These are phyloP conservation scores for Chionis minor DNA, from an alignment of 2,113 vertebrate genomes.

Conservation along the genomic window DNA sequence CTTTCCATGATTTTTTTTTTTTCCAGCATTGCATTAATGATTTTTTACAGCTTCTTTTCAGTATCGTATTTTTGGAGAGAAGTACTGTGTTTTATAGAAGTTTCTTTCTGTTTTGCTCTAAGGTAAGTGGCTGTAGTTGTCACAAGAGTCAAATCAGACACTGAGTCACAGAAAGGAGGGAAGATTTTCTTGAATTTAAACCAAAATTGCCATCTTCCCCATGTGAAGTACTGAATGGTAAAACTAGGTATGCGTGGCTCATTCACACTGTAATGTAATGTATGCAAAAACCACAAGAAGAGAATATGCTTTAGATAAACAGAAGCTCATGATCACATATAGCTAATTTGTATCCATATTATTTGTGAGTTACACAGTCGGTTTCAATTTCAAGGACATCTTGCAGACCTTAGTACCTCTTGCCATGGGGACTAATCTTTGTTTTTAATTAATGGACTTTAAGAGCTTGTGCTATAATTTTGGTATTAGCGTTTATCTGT, in stretches of 20 bases:
- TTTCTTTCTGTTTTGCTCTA: not conserved
- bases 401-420: slow-evolving; percentile 49
- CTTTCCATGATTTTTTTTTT: not conserved
- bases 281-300: slow-evolving; percentile 29
- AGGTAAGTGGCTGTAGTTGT: not conserved
- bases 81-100: not conserved
- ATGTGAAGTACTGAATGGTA: not conserved
- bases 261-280: not conserved
- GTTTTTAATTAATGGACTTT: slow-evolving; percentile 51
- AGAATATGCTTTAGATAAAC: slow-evolving; percentile 43
- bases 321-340: slow-evolving; percentile 49
- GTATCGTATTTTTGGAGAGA: not conserved
- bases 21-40: not conserved
- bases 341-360: slow-evolving; percentile 62
- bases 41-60: slow-evolving; percentile 26
- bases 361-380: slow-evolving; percentile 39
- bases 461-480: slow-evolving; percentile 52
- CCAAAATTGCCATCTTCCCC: not conserved
- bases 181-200: not conserved
- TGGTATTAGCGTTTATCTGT: slow-evolving; percentile 42
- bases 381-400: slow-evolving; percentile 63
- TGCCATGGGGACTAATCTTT: slow-evolving; percentile 30
- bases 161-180: not conserved
- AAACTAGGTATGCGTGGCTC: not conserved
- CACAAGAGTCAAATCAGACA: not conserved